These are phyloP conservation scores for Podargus strigoides DNA, from an alignment of 2,797 vertebrate species.

Conservation along the genomic window DNA sequence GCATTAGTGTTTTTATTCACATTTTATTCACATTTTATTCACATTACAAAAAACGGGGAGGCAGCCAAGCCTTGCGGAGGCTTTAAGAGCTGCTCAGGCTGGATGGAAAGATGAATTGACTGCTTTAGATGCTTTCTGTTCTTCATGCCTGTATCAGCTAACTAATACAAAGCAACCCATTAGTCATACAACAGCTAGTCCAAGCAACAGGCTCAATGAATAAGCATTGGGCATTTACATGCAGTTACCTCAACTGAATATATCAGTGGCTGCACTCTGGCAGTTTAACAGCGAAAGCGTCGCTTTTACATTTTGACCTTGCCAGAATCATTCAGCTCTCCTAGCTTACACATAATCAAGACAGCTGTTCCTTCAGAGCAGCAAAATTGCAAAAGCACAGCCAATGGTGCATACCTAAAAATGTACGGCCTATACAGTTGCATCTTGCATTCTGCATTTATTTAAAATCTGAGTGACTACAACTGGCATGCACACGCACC, in stretches of 20 bases:
- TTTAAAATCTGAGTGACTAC: background rate
- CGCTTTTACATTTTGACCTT: background rate
- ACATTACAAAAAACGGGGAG: slow-evolving; percentile 70
- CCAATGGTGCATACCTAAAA: background rate
- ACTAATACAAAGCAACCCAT: background rate
- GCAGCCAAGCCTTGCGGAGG: slow-evolving; percentile 41
- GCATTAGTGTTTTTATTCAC: too few relatives aligned
- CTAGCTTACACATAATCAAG: background rate
- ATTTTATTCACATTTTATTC: slow-evolving; percentile 80
- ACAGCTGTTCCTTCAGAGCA: background rate
- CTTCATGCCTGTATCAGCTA: background rate
- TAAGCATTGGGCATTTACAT: background rate
- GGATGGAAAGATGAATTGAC: slow-evolving; percentile 24
- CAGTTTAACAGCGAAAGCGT: background rate
- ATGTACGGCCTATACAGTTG: background rate
- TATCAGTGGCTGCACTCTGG: background rate
- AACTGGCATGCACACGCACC: background rate
- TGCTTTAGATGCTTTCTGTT: background rate
- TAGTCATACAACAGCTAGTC: background rate
- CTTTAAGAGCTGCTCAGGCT: background rate
- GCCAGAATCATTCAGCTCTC: background rate
- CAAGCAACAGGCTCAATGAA: background rate
- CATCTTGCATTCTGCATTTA: background rate
- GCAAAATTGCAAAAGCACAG: background rate
- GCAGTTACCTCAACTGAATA: background rate